phyloP scores from a whole-genome alignment of 2,888 invertebrate genomes.

The Microctonus aethiopoides region DNA sequence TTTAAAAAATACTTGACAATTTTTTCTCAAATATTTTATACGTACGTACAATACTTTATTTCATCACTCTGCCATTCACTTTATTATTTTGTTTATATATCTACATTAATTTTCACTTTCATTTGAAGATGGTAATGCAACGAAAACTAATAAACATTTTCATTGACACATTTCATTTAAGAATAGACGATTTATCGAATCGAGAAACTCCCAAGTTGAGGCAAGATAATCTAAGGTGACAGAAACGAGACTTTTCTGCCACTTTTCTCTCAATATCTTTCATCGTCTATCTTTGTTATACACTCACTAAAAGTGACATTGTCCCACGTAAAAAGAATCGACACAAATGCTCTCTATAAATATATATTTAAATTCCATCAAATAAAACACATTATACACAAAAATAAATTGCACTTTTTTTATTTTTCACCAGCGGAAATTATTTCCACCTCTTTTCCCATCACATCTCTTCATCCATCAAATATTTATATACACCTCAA shows the following conservation, averaged over 20 bases:
- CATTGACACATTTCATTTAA: not conserved
- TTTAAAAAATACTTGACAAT: no score
- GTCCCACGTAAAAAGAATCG: conserved; percentile 9
- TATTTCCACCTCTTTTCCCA: conserved; percentile 26
- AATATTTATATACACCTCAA: conserved; percentile 22
- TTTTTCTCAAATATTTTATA: no score
- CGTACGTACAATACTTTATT: no score
- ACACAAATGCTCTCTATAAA: no score
- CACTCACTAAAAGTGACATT: not conserved
- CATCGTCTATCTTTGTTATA: conserved; percentile 22
- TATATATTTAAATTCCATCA: not conserved
- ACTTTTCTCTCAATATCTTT: conserved; percentile 44
- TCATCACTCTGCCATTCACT: no score
- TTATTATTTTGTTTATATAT: no score
- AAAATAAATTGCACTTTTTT: no score
- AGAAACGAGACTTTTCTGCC: conserved; percentile 46
- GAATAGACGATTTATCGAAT: conserved; percentile 9
- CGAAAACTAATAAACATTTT: not conserved
- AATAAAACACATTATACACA: not conserved
- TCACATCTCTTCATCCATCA: not conserved
- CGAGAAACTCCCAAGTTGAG: conserved; percentile 16
- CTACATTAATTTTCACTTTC: no score
- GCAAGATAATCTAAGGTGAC: conserved; percentile 45
- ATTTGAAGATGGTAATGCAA: not conserved
- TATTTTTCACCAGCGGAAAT: conserved; percentile 6